Evolutionary conservation across 2,888 invertebrate genomes (phyloP).

Genomic region (Abscondita cerata): DNA sequence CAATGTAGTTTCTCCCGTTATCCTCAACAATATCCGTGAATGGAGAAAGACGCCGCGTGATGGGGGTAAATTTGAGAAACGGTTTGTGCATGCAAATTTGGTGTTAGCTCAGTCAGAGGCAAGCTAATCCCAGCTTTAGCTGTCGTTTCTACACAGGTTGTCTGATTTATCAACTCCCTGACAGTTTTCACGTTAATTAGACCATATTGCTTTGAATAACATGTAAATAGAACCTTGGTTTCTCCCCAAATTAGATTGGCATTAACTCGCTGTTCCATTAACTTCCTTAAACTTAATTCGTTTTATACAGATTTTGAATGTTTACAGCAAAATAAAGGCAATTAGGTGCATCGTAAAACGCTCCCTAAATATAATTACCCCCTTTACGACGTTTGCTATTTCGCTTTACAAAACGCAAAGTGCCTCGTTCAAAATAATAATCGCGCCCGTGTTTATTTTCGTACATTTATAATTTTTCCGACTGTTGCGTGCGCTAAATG

Average conservation of each 20-base stretch:
- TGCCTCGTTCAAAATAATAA: too few relatives aligned
- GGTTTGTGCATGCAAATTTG: constrained; percentile 42
- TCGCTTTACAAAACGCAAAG: too few relatives aligned
- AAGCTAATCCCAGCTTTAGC: constrained; percentile 42
- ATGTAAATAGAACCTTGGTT: constrained; percentile 37
- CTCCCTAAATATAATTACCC: background rate
- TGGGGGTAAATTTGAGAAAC: constrained; percentile 31
- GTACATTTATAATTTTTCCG: too few relatives aligned
- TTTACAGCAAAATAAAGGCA: background rate
- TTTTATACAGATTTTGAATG: background rate
- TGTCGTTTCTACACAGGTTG: constrained; percentile 42
- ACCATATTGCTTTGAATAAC: constrained; percentile 40
- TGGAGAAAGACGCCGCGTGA: constrained; percentile 19
- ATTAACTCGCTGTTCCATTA: constrained; percentile 17
- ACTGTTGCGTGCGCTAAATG: too few relatives aligned
- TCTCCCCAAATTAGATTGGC: constrained; percentile 25
- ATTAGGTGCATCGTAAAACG: background rate
- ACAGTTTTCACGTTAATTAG: constrained; percentile 43
- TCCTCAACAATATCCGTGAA: constrained; percentile 5
- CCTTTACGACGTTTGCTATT: too few relatives aligned
- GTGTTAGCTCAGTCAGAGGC: constrained; percentile 33
- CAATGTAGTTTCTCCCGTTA: constrained; percentile 8
- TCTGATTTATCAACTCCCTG: constrained; percentile 43
- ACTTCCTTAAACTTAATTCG: constrained; percentile 10
- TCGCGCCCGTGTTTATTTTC: too few relatives aligned